These are phyloP conservation scores for Paratilapia polleni DNA, from an alignment of 2,113 vertebrate species.

Conservation along the genomic window DNA sequence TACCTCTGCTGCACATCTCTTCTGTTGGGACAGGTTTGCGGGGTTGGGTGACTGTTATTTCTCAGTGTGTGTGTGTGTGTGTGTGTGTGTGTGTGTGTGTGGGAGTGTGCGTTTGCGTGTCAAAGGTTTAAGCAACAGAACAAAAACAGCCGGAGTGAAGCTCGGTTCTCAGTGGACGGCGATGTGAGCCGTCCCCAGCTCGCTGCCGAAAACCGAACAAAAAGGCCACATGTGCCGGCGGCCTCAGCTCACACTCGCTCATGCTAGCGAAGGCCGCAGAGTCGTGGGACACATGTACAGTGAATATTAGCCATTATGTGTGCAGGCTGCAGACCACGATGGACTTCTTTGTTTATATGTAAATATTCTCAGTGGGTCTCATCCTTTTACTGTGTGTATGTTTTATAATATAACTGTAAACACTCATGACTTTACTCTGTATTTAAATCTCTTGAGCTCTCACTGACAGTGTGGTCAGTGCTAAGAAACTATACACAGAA, in stretches of 20 bases:
- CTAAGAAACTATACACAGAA: constrained; percentile 28
- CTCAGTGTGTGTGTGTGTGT: constrained; percentile 30
- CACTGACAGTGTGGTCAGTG: constrained; percentile 24
- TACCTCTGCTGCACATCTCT: constrained; percentile 57
- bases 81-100: no score
- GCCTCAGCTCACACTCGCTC: not conserved
- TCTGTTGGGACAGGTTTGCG: constrained; percentile 20
- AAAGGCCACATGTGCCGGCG: constrained; percentile 2
- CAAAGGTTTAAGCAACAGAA: constrained; percentile 29
- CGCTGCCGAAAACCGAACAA: constrained; percentile 10
- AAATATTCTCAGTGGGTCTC: constrained; percentile 69
- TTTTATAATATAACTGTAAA: constrained; percentile 77
- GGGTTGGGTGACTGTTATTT: constrained; percentile 22
- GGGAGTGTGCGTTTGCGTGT: constrained; percentile 34
- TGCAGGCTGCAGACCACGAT: constrained; percentile 18
- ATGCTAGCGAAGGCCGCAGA: not conserved
- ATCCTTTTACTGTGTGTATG: constrained; percentile 69
- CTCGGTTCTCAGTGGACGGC: constrained; percentile 27
- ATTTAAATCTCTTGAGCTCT: constrained; percentile 64
- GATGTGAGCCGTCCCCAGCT: constrained; percentile 10
- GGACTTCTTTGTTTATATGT: constrained; percentile 68
- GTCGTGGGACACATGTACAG: constrained; percentile 32
- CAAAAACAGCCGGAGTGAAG: constrained; percentile 31
- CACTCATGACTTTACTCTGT: constrained; percentile 63
- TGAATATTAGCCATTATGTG: constrained; percentile 42